phyloP scores from a whole-genome alignment of 2,113 vertebrate species.

The Ptyas mucosa region DNA sequence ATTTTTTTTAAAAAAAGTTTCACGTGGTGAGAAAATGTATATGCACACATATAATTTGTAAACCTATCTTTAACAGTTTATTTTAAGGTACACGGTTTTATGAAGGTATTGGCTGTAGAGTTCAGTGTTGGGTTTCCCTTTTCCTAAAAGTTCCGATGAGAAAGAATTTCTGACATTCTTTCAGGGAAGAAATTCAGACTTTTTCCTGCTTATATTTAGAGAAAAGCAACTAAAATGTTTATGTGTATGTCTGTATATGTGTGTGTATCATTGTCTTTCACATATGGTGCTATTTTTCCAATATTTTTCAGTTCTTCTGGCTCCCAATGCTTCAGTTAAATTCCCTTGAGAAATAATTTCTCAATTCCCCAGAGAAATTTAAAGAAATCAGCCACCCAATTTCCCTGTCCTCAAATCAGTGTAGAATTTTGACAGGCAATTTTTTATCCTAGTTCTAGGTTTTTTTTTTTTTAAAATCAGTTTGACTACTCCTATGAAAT shows the following conservation, averaged over 20 bases:
- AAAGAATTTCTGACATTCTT: not conserved
- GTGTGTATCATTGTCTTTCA: not conserved
- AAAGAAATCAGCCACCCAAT: not conserved
- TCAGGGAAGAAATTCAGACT: not conserved
- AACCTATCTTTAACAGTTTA: slow-evolving; percentile 19
- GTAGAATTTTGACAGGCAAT: not conserved
- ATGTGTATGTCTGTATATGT: not conserved
- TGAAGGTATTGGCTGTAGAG: not conserved
- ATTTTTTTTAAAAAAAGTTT: not conserved
- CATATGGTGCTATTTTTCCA: not conserved
- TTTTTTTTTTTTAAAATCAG: not conserved
- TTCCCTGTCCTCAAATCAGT: not conserved
- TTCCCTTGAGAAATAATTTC: not conserved
- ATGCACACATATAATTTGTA: not conserved
- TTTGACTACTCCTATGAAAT: not conserved
- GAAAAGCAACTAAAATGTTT: not conserved
- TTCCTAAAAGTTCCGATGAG: not conserved
- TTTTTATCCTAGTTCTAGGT: not conserved
- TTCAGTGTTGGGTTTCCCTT: not conserved
- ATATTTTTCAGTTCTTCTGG: not conserved
- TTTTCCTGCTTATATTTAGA: not conserved
- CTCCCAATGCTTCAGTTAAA: not conserved
- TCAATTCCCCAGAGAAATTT: not conserved
- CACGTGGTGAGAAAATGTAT: not conserved
- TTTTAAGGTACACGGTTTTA: not conserved